Percentiles rank a stretch among this genome's conserved stretches.
Evolutionary conservation across 2,888 invertebrate genomes (phyloP).

Genomic region (Crossocerus cetratus): DNA sequence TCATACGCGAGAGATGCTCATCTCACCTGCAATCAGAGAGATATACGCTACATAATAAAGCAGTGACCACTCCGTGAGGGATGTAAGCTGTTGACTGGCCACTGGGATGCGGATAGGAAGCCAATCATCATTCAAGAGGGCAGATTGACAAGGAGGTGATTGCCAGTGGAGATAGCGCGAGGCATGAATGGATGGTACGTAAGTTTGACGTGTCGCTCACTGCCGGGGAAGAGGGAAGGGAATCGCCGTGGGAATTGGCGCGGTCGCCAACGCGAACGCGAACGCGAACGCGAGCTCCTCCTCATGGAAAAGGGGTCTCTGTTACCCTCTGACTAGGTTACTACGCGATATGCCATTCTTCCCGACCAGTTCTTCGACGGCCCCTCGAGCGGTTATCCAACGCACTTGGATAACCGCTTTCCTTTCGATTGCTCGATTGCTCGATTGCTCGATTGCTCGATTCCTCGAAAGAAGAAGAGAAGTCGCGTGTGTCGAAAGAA

Average conservation of each 20-base stretch:
- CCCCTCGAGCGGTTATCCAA: too few relatives aligned
- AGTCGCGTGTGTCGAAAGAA: too few relatives aligned
- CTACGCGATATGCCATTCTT: constrained; percentile 3
- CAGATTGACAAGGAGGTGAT: neutral
- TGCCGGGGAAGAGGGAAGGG: constrained; percentile 17
- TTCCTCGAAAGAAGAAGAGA: too few relatives aligned
- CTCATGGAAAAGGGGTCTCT: neutral
- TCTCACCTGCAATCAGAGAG: neutral
- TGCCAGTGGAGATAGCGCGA: neutral
- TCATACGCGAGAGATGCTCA: neutral
- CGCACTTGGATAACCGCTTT: too few relatives aligned
- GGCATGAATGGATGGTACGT: neutral
- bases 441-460: too few relatives aligned
- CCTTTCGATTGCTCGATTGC: too few relatives aligned
- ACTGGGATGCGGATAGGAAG: too few relatives aligned
- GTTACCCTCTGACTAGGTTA: neutral
- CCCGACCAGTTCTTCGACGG: neutral
- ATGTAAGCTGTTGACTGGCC: too few relatives aligned
- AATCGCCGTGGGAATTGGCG: constrained; percentile 33
- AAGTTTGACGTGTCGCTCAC: constrained; percentile 11
- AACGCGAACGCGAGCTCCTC: too few relatives aligned
- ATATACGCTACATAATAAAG: neutral
- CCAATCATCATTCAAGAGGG: too few relatives aligned
- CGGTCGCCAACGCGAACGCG: too few relatives aligned
- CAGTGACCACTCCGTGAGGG: too few relatives aligned